Conservation (phyloP, 2,113 vertebrate species). For the Chionodraco myersi region DNA sequence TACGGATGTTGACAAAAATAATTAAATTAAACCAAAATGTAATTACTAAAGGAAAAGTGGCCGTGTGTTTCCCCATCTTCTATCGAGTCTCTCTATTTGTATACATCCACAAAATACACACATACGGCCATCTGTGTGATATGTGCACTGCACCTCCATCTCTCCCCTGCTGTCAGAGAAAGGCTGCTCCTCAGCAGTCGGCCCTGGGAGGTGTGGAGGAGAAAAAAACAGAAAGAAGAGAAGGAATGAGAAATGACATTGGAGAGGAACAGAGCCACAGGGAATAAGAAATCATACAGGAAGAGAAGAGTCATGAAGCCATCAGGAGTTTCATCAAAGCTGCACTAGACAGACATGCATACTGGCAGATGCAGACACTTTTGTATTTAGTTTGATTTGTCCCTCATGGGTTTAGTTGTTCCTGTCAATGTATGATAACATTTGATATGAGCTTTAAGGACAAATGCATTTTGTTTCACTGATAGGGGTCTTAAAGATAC, state of each 20-base stretch:
- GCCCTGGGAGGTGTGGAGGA: slow-evolving; percentile 42
- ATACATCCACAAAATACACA: slow-evolving; percentile 9
- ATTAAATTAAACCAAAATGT: not conserved
- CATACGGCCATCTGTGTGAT: slow-evolving; percentile 50
- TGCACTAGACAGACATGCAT: not conserved
- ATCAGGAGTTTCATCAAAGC: slow-evolving; percentile 20
- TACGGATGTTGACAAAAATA: not conserved
- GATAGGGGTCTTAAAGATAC: not conserved
- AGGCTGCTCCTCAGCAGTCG: slow-evolving; percentile 63
- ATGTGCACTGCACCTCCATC: slow-evolving; percentile 35
- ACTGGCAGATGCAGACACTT: slow-evolving; percentile 1
- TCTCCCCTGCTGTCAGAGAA: slow-evolving; percentile 64
- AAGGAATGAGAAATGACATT: slow-evolving; percentile 30
- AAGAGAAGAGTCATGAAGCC: slow-evolving; percentile 21
- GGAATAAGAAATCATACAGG: slow-evolving; percentile 20
- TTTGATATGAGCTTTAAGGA: not conserved
- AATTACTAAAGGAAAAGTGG: not conserved
- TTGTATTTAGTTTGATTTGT: slow-evolving; percentile 15
- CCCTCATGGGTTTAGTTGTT: not conserved
- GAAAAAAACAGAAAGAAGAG: slow-evolving; percentile 34
- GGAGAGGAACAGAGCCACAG: not conserved
- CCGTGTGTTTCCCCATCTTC: not conserved
- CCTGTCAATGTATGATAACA: not conserved
- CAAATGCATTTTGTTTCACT: not conserved
- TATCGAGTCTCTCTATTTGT: not conserved